Evolutionary conservation across 2,797 vertebrate genomes (phyloP), one percentile per base, ranked within the genome.

Genomic region (Trematomus bernacchii): DNA sequence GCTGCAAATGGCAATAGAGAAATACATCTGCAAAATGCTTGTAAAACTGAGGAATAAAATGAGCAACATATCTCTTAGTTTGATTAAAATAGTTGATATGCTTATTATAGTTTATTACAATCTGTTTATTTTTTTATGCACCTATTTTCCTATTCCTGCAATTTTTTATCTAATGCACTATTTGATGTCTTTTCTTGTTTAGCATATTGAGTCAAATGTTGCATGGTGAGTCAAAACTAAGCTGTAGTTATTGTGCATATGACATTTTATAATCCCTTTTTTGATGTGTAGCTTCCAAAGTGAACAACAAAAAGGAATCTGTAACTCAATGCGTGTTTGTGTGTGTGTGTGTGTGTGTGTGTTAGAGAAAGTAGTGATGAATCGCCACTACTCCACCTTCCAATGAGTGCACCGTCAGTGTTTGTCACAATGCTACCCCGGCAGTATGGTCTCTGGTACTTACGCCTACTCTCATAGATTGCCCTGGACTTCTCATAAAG

Each of bases 391-490:
- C 66, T 61, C 64, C 80, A 74, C 71, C 81, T 78, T 64, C 57
- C 40, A 30, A 15, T 11, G 48, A 76, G 21, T 46, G 66, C 53
- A 16, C 27, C 27, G 27, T 40, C 27, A 62, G 64, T 19, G 74
- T 75, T 58, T 51, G 42, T 66, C 63, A 59, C 61, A 66, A 64
- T 13, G 43, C 74, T 44, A 59, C 78, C 71, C 61, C 83, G 61
- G 77, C 71, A 60, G 66, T 10, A 23, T 62, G 58, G 59, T 77
- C 72, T 69, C 84, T 15, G 78, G 90, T 93, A 99, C 98, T 99
- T 99, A 99, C 98, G 98, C 97, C 97, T 98, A 97, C 87, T 93
- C 96, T 99, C 98, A 98, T 97, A 99, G 96, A 99, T 96, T 93
- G 97, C 96, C 94, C 97, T 97, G 91, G 97, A 98, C 95, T 98